Conservation (phyloP, 2,888 invertebrate genomes). For the Yponomeuta sedellus region DNA sequence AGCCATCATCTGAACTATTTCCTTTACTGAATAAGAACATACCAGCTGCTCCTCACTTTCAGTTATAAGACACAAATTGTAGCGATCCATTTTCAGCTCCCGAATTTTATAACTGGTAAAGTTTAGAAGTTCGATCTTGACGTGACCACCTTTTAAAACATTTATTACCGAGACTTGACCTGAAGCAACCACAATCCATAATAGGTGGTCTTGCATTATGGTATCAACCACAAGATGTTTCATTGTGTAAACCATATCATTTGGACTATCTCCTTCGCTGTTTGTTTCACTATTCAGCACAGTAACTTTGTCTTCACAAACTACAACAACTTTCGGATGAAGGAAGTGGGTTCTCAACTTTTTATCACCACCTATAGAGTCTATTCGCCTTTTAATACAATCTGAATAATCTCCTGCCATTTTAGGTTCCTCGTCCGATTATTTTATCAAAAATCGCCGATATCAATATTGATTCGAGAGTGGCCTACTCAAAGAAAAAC, state of each 20-base stretch:
- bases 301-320: slow-evolving; percentile 35
- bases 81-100: slow-evolving; percentile 31
- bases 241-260: slow-evolving; percentile 29
- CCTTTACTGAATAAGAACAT: slow-evolving; percentile 31
- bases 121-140: slow-evolving; percentile 33
- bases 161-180: slow-evolving; percentile 46
- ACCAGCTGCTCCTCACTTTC: slow-evolving; percentile 51
- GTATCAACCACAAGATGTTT: slow-evolving; percentile 41
- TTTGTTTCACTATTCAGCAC: slow-evolving; percentile 35
- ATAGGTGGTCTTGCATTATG: slow-evolving; percentile 36
- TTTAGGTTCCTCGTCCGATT: not conserved
- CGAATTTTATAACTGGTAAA: slow-evolving; percentile 44
- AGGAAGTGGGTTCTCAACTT: slow-evolving; percentile 37
- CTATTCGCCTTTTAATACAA: not conserved
- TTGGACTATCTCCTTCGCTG: slow-evolving; percentile 25
- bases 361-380: not conserved
- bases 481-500: too few species aligned
- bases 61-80: slow-evolving; percentile 43
- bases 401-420: slow-evolving; percentile 5
- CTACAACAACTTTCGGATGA: slow-evolving; percentile 49
- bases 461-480: too few species aligned
- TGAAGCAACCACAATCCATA: slow-evolving; percentile 52
- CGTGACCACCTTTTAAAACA: slow-evolving; percentile 31
- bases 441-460: not conserved
- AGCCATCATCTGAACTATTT: slow-evolving; percentile 35